phyloP scores from a whole-genome alignment of 2,888 invertebrate genomes.

The Dolichomitus sp. region DNA sequence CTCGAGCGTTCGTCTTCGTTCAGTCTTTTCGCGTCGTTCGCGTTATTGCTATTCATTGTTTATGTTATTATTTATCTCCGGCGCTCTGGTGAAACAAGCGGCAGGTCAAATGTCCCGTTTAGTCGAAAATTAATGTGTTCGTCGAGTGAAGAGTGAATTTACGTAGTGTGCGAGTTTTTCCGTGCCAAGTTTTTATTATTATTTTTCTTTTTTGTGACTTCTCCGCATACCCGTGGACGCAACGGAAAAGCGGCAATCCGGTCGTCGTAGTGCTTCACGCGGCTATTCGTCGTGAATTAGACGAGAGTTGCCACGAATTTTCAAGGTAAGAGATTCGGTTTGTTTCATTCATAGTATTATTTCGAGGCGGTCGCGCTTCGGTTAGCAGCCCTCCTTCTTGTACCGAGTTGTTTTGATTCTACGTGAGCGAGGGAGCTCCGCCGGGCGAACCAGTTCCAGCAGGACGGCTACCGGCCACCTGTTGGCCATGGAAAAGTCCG shows the following conservation, averaged over 20 bases:
- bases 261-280: slow-evolving; percentile 3
- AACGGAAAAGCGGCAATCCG: slow-evolving; percentile 9
- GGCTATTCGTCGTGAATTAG: slow-evolving; percentile 16
- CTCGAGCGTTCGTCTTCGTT: slow-evolving; percentile 66
- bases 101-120: neutral
- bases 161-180: slow-evolving; percentile 52
- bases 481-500: slow-evolving; percentile 70
- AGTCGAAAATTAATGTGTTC: slow-evolving; percentile 34
- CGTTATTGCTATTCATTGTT: slow-evolving; percentile 51
- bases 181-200: slow-evolving; percentile 52
- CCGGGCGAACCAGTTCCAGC: slow-evolving; percentile 61
- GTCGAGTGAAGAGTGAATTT: slow-evolving; percentile 58
- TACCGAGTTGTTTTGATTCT: slow-evolving; percentile 62
- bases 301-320: slow-evolving; percentile 26
- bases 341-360: slow-evolving; percentile 25
- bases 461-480: slow-evolving; percentile 73
- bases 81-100: slow-evolving; percentile 25
- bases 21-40: slow-evolving; percentile 16
- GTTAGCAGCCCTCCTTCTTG: neutral
- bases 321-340: slow-evolving; percentile 58
- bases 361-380: neutral
- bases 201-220: slow-evolving; percentile 44
- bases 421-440: slow-evolving; percentile 46
- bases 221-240: slow-evolving; percentile 16
- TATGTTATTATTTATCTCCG: slow-evolving; percentile 51